Evolutionary conservation across 2,113 vertebrate genomes (phyloP).

Genomic region (Centropristis striata): DNA sequence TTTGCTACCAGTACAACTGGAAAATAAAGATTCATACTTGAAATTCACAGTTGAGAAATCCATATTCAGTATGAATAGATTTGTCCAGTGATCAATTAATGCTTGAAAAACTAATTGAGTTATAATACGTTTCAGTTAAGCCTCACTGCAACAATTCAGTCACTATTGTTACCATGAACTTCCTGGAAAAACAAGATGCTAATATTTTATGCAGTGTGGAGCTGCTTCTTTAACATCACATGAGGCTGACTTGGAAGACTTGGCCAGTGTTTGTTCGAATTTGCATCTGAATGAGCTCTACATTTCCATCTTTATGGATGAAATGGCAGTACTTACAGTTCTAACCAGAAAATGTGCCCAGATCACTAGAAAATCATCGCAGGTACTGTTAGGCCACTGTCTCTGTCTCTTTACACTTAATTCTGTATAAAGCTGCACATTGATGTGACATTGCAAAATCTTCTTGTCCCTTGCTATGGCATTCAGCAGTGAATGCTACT

Average conservation of each 20-base stretch:
- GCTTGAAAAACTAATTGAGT: constrained; percentile 23
- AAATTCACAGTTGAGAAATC: neutral
- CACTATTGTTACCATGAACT: constrained; percentile 16
- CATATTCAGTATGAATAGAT: constrained; percentile 7
- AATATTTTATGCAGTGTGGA: constrained; percentile 35
- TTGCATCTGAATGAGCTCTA: constrained; percentile 56
- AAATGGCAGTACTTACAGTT: constrained; percentile 17
- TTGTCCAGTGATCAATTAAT: constrained; percentile 32
- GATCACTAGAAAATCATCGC: constrained; percentile 20
- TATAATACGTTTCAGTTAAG: constrained; percentile 13
- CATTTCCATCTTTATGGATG: constrained; percentile 16
- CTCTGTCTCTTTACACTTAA: neutral
- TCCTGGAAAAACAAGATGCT: constrained; percentile 22
- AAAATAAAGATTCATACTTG: neutral
- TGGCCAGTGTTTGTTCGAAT: constrained; percentile 56
- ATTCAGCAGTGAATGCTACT: constrained; percentile 18
- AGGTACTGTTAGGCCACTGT: constrained; percentile 14
- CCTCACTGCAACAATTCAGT: constrained; percentile 17
- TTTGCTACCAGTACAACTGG: neutral
- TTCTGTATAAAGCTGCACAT: constrained; percentile 11
- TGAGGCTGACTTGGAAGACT: constrained; percentile 49
- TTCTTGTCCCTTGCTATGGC: neutral
- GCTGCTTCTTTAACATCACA: constrained; percentile 30
- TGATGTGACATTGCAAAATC: constrained; percentile 10
- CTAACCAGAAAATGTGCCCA: constrained; percentile 28